A percentile compares a stretch with the other conserved stretches of the same genome.
Conservation (phyloP, 2,797 vertebrate species). For the Dendrocincla tyrannina region DNA sequence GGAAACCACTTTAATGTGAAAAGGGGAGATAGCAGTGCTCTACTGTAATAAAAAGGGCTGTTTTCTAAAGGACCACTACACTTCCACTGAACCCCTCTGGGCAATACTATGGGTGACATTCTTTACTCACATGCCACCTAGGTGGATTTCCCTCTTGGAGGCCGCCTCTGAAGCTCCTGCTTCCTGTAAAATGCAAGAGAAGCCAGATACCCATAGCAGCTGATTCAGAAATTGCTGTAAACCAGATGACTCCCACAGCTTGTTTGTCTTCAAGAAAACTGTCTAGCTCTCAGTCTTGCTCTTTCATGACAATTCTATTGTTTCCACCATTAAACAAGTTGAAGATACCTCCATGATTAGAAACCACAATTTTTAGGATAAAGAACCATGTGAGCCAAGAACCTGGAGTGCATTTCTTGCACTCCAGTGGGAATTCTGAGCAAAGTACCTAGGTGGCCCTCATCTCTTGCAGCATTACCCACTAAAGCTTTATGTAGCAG, state of each 20-base stretch:
- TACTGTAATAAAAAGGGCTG: background rate
- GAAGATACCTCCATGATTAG: background rate
- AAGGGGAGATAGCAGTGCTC: background rate
- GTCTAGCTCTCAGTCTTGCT: background rate
- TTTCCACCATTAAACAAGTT: background rate
- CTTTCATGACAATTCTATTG: background rate
- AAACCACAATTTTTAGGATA: background rate
- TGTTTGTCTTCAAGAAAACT: background rate
- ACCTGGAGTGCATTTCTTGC: background rate
- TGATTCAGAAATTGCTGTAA: background rate
- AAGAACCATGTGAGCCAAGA: background rate
- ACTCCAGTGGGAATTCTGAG: background rate
- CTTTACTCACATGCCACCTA: background rate
- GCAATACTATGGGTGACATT: background rate
- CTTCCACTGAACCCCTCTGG: background rate
- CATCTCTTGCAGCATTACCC: background rate
- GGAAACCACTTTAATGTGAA: background rate
- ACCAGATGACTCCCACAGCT: background rate
- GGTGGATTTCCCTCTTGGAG: background rate
- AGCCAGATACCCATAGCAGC: background rate
- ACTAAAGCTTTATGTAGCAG: background rate
- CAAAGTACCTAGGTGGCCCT: background rate
- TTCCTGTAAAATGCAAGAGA: background rate
- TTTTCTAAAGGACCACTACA: background rate
- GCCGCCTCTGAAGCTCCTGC: background rate